These are phyloP conservation scores for Tyria jacobaeae DNA, from an alignment of 2,888 invertebrate genomes.

Conservation along the genomic window DNA sequence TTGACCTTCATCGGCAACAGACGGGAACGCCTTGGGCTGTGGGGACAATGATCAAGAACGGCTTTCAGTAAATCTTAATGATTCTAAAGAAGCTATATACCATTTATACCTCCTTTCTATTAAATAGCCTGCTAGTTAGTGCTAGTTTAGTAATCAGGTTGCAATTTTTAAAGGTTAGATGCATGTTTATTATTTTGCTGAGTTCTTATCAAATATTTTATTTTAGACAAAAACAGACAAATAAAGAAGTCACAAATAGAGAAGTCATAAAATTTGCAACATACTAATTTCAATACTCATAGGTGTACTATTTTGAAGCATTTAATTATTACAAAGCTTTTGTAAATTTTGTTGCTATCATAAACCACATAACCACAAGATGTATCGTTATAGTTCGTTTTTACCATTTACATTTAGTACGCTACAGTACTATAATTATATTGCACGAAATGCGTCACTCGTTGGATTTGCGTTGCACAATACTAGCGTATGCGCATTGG, in stretches of 20 bases:
- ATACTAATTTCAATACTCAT: neutral
- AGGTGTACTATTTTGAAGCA: neutral
- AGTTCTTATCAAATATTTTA: no score
- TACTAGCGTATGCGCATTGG: slow-evolving; percentile 1
- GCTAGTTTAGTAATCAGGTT: no score
- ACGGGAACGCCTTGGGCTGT: neutral
- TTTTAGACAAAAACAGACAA: no score
- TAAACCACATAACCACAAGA: neutral
- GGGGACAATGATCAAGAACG: neutral
- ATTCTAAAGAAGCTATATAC: neutral
- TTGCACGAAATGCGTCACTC: slow-evolving; percentile 20
- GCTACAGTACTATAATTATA: no score
- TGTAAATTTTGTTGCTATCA: neutral
- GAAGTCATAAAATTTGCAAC: no score
- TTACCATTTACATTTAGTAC: no score
- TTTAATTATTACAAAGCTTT: neutral
- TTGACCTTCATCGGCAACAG: neutral
- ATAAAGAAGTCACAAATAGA: no score
- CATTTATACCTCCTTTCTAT: no score
- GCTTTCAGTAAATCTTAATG: no score
- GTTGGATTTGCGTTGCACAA: slow-evolving; percentile 13
- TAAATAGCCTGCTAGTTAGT: no score
- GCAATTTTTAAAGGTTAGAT: no score
- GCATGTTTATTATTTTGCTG: no score
- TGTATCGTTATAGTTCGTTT: neutral